phyloP scores from a whole-genome alignment of 2,113 vertebrate genomes.

The Myanophis thanlyinensis region DNA sequence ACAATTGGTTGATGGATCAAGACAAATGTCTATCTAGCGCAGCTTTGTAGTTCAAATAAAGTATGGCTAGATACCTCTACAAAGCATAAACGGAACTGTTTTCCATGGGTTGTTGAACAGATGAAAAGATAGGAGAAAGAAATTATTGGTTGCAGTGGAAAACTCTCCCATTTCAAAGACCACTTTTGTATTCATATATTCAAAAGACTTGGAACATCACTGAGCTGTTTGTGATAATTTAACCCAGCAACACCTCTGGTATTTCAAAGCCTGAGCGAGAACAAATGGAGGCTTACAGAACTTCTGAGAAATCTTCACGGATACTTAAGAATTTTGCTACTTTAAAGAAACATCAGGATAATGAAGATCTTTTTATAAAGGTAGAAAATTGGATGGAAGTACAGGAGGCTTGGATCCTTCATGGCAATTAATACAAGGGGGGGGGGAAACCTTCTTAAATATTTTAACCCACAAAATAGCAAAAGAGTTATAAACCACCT shows the following conservation, averaged over 20 bases:
- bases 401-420: background rate
- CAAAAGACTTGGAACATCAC: background rate
- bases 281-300: background rate
- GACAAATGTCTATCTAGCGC: background rate
- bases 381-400: background rate
- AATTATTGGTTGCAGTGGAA: background rate
- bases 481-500: background rate
- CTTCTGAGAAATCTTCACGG: background rate
- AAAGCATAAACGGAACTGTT: background rate
- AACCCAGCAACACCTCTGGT: background rate
- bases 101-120: background rate
- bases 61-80: background rate
- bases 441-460: background rate
- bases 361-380: background rate
- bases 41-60: background rate
- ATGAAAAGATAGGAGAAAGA: background rate
- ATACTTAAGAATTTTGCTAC: background rate
- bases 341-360: background rate
- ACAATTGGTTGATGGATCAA: background rate
- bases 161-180: background rate
- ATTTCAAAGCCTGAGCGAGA: background rate
- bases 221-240: background rate
- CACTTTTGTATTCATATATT: background rate
- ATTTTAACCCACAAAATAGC: background rate
- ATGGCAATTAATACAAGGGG: background rate